Evolutionary conservation across 1,140 invertebrate species (phyloP), one percentile per base, ranked within the genome.

Genomic region (Orius laevigatus): DNA sequence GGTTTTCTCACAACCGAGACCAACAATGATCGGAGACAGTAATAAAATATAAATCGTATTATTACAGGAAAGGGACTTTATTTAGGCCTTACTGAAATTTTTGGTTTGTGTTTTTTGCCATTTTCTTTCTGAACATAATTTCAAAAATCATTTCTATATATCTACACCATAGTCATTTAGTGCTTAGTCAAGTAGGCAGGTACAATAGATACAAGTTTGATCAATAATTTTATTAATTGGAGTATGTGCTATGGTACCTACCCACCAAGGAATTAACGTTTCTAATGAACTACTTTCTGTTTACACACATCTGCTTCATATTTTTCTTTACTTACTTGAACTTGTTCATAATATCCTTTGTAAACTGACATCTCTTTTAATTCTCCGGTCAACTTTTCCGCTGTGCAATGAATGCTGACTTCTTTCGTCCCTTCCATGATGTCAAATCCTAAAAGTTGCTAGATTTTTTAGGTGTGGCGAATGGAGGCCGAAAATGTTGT

Each of bases 331-430:
- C 44, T 49, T 58, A 76, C 74, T 65, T 78, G 74, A 51, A 81
- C 65, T 53, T 78, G 71, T 55, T 68, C 70, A 48, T 73, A 79
- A 34, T 80, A 67, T 53, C 62, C 66, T 51, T 71, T 71, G 51
- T 79, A 80, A 49, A 74, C 70, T n/a, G 70, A 65, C 60, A 74
- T 72, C 39, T 66, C 66, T 58, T 75, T 70, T 14, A 81, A 67
- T 53, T 78, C 74, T 9, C 70, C 61, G 2, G 74, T 70, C 18
- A 81, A 67, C 58, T 74, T 78, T 47, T 72, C 60, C 5, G 76
- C 74, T 19, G 72, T 71, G 52, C 75, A 68, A 56, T 76, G 71
- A 35, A 78, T 67, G 50, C 70, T 68, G 38, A 62, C 62, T 35
- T 73, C 69, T 58, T 71, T 70, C 19, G 66, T 56, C 54, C 71